Conservation (phyloP, 2,888 invertebrate species). For the Dascillus cervinus region DNA sequence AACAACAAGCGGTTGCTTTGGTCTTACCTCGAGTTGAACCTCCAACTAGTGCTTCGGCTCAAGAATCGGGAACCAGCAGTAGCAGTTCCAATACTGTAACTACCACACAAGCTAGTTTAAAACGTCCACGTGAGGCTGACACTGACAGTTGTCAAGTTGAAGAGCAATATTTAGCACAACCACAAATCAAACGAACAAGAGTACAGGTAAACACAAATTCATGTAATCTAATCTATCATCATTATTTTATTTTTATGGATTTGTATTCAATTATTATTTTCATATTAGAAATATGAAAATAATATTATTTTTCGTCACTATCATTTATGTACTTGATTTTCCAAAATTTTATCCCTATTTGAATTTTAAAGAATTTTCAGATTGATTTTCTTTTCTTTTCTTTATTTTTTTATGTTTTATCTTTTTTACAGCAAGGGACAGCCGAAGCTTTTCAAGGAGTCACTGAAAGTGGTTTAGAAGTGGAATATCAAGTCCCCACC, state of each 20-base stretch:
- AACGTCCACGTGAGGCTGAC: slow-evolving; percentile 52
- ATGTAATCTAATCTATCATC: too few relatives aligned
- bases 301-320: too few relatives aligned
- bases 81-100: slow-evolving; percentile 62
- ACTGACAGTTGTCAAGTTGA: slow-evolving; percentile 46
- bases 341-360: too few relatives aligned
- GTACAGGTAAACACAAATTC: too few relatives aligned
- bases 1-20: slow-evolving; percentile 60
- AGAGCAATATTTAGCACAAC: slow-evolving; percentile 40
- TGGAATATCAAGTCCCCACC: slow-evolving; percentile 80
- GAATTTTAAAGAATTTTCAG: too few relatives aligned
- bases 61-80: slow-evolving; percentile 34
- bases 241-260: neutral
- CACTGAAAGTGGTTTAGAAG: slow-evolving; percentile 55
- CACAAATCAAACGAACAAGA: slow-evolving; percentile 46
- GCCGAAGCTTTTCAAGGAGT: slow-evolving; percentile 16
- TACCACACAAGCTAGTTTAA: slow-evolving; percentile 56
- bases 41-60: slow-evolving; percentile 43
- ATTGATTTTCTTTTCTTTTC: too few relatives aligned
- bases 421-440: slow-evolving; percentile 20
- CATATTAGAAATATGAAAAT: too few relatives aligned
- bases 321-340: too few relatives aligned
- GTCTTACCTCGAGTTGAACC: slow-evolving; percentile 65
- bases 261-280: neutral
- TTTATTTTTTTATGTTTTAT: too few relatives aligned